Conservation (phyloP, 2,113 vertebrate genomes). For the Speoplatyrhinus poulsoni region DNA sequence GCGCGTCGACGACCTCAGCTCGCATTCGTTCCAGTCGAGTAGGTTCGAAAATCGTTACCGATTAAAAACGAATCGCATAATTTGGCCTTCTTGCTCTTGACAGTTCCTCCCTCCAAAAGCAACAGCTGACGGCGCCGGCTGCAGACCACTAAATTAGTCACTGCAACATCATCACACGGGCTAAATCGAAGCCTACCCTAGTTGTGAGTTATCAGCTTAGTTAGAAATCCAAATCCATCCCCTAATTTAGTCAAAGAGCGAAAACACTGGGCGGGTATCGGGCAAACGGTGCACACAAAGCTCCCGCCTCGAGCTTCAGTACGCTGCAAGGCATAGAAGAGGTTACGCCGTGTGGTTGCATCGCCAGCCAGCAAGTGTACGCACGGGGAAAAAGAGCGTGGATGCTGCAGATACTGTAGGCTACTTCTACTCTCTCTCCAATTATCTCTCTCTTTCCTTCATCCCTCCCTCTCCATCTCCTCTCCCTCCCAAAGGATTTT, state of each 20-base stretch:
- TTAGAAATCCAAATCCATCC: constrained; percentile 16
- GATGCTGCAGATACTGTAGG: neutral
- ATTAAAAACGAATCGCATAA: constrained; percentile 57
- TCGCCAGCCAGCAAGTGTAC: constrained; percentile 11
- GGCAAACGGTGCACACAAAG: constrained; percentile 35
- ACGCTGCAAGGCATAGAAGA: constrained; percentile 35
- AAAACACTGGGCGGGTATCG: constrained; percentile 23
- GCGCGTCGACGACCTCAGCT: constrained; percentile 51
- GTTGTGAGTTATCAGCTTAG: constrained; percentile 22
- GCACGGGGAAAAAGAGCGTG: neutral
- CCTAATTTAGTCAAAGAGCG: constrained; percentile 23
- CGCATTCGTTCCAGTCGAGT: constrained; percentile 62
- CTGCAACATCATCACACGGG: constrained; percentile 59
- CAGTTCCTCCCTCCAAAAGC: constrained; percentile 60
- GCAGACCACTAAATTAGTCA: constrained; percentile 50
- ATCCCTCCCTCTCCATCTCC: constrained; percentile 21
- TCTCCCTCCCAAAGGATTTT: constrained; percentile 25
- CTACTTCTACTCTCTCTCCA: neutral
- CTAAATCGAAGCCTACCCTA: constrained; percentile 11
- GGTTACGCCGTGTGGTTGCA: constrained; percentile 33
- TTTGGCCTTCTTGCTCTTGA: constrained; percentile 52
- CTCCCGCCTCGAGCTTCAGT: constrained; percentile 47
- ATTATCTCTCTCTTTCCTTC: constrained; percentile 12
- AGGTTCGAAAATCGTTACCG: constrained; percentile 40
- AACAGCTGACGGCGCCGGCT: constrained; percentile 74